Evolutionary conservation across 2,113 vertebrate genomes (phyloP).

Genomic region (Myodes glareolus): DNA sequence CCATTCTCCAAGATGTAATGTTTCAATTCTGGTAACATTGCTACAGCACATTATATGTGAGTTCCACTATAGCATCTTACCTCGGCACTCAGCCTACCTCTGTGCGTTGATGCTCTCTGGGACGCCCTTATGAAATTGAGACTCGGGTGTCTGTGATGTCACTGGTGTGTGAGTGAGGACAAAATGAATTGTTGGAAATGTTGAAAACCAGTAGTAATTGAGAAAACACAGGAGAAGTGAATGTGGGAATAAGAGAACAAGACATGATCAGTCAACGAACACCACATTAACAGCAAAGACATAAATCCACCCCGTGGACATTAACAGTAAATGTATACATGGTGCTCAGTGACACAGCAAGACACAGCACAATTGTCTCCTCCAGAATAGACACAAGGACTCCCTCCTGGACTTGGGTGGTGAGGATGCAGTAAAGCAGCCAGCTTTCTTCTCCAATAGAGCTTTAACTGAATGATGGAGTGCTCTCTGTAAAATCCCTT

Average conservation of each 20-base stretch:
- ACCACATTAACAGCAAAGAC: neutral
- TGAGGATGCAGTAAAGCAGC: neutral
- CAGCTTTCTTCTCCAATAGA: neutral
- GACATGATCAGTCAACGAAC: neutral
- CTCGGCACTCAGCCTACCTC: too few relatives aligned
- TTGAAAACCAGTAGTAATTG: fast-evolving
- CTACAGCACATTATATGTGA: neutral
- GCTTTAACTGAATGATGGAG: neutral
- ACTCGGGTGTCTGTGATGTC: neutral
- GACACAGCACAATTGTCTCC: neutral
- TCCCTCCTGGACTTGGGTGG: neutral
- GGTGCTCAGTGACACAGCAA: too few relatives aligned
- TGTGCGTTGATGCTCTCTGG: neutral
- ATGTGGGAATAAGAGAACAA: neutral
- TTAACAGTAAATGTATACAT: neutral
- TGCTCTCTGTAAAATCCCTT: neutral
- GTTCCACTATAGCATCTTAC: neutral
- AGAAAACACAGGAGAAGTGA: neutral
- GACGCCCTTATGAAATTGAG: neutral
- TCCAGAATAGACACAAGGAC: neutral
- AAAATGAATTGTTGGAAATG: too few relatives aligned
- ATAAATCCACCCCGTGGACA: neutral
- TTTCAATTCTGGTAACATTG: neutral
- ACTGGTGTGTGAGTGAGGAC: too few relatives aligned
- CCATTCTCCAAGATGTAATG: neutral